Base-by-base conservation (phyloP, 2,888 invertebrate genomes). In the Prosapia bicincta region DNA sequence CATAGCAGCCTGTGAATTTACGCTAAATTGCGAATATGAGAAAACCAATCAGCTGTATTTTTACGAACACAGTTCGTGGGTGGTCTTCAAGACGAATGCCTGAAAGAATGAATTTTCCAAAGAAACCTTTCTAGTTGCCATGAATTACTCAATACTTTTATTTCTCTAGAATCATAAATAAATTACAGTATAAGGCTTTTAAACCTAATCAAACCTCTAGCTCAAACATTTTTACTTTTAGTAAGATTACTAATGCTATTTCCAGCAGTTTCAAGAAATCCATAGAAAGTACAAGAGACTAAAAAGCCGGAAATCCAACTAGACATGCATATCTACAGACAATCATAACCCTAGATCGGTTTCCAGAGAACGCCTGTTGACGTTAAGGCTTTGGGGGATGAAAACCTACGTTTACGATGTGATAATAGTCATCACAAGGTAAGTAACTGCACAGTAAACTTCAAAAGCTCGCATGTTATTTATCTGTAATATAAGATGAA, bases 211-310 rank as follows among this genome's bases (percentile, higher is more conserved):
- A 38, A 13, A 38, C 38, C 9, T 38, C 38, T 38, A 13, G 13
- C 38, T 38, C 38, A 38, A 38, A 38, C 13, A 38, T 13, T 38
- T 38, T 38, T 38, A 38, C 38, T 13, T 38, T 38, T 38, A 38
- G 13, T 13, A 38, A 38, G 38, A 38, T 13, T 38, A 38, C 38
- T 38, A 13, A 38, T 13, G 13, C 38, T 13, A 13, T 38, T 38
- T 13, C 38, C 13, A 38, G 38, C 38, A 38, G 38, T 13, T 38
- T 13, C 38, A 79, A 76, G 79, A 25, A 30, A 77, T 69, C 65
- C 38, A 13, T 75, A 15, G 13, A 72, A 24, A 23, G 75, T 77
- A 9, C 13, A 20, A 7, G 23, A 30, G 10, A 9, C 23, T 54
- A 25, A 25, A 25, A 1, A 32, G 3, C 23, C 15, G 13, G 13